Evolutionary conservation across 2,113 vertebrate species (phyloP), one percentile per base, ranked within the genome.

Genomic region (Athene noctua): DNA sequence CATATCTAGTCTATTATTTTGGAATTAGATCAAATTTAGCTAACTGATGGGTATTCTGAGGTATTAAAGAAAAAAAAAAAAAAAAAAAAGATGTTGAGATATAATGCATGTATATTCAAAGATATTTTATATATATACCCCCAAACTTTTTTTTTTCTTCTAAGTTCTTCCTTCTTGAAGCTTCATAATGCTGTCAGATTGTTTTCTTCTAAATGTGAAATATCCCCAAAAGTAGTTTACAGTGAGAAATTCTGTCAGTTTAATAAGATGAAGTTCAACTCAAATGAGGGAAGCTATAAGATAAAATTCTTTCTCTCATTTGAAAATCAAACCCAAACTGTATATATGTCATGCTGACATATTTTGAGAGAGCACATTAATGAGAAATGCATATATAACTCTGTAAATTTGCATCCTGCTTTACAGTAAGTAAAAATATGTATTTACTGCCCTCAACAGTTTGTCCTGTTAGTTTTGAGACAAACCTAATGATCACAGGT

Each of bases 151-250:
- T 59, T 57, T 66, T 30, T 22, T 40, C 13, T 88, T 68, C 44
- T 42, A 4, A 34, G 4, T 88, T 95, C 13, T 91, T 14, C 47
- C 15, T 80, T 70, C 8, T n/a, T 74, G n/a, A 65, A 80, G 14
- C 7, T 87, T 95, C 66, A 49, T 67, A 88, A 68, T 40, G 13
- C 29, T 84, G 67, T 58, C n/a, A 75, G 80, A 46, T 72, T 38
- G 23, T 65, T 88, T 47, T 63, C 57, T 58, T 54, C 61, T 75
- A 90, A 88, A 88, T 30, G 9, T 44, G n/a, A 94, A 81, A 84
- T 81, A 87, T 55, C 92, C 79, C 63, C 71, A 80, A 47, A 92
- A 96, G 70, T 47, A 80, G 58, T 92, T 91, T 84, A 88, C 5
- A 58, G 29, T 49, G 29, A 6, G 70, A 80, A 86, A 95, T 79